These are phyloP conservation scores for Clarias gariepinus DNA, from an alignment of 2,113 vertebrate genomes.

Conservation along the genomic window DNA sequence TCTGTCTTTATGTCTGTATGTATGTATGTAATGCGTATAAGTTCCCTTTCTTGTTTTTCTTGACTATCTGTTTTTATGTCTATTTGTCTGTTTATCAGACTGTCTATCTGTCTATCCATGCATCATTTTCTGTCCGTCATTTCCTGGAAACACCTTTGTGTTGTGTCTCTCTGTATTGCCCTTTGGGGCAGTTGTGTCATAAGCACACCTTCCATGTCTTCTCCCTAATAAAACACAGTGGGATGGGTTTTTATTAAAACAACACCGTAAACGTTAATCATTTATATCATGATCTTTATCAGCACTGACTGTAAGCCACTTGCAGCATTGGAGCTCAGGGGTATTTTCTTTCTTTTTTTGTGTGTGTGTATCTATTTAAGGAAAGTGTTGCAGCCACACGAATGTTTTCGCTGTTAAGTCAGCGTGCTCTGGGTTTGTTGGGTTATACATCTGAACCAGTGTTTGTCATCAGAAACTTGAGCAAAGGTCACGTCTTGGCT, in stretches of 20 bases:
- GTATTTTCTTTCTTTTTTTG: background rate
- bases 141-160: background rate
- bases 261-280: background rate
- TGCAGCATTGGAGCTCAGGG: too few species aligned
- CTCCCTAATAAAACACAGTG: background rate
- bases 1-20: background rate
- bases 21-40: background rate
- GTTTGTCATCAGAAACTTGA: constrained; percentile 6
- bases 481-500: constrained; percentile 15
- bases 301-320: background rate
- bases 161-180: too few species aligned
- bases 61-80: too few species aligned
- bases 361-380: background rate
- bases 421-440: background rate
- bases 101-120: background rate
- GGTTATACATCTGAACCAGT: background rate
- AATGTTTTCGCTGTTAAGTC: background rate
- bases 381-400: background rate
- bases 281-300: background rate
- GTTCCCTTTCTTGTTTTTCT: background rate
- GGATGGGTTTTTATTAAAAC: background rate
- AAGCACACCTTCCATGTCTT: background rate
- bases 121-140: background rate
- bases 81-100: background rate
- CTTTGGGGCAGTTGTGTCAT: background rate